Conservation (phyloP, 2,888 invertebrate genomes). For the Poecilobothrus nobilitatus region DNA sequence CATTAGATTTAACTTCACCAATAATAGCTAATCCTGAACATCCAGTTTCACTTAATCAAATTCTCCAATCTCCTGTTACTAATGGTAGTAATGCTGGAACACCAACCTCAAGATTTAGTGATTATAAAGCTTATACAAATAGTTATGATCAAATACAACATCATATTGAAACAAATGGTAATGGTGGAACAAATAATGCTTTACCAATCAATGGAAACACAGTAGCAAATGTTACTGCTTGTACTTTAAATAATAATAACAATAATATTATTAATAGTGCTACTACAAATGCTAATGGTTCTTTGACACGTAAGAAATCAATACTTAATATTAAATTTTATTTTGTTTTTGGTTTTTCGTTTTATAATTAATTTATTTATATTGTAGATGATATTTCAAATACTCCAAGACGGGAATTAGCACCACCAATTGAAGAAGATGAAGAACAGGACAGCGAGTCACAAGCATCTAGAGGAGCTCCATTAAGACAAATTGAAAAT, state of each 20-base stretch:
- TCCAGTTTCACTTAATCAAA: slow-evolving; percentile 16
- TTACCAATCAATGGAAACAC: slow-evolving; percentile 10
- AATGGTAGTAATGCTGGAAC: slow-evolving; percentile 9
- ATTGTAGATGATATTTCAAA: slow-evolving; percentile 23
- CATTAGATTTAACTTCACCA: slow-evolving; percentile 34
- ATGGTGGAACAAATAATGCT: slow-evolving; percentile 13
- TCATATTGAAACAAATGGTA: slow-evolving; percentile 21
- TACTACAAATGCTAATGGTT: slow-evolving; percentile 19
- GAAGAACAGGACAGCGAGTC: slow-evolving; percentile 58
- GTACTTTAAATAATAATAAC: not conserved
- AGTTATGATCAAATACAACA: not conserved
- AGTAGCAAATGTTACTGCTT: slow-evolving; percentile 10
- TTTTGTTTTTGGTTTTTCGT: no score
- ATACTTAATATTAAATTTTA: not conserved
- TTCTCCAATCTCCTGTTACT: slow-evolving; percentile 13
- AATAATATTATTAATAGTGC: slow-evolving; percentile 17
- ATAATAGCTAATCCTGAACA: slow-evolving; percentile 26
- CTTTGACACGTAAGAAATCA: slow-evolving; percentile 21
- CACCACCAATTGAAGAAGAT: slow-evolving; percentile 60
- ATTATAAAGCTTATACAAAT: not conserved
- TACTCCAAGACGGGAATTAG: slow-evolving; percentile 55
- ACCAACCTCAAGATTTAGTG: slow-evolving; percentile 12
- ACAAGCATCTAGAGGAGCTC: slow-evolving; percentile 53
- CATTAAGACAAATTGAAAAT: slow-evolving; percentile 61
- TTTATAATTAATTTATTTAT: slow-evolving; percentile 2